These are phyloP conservation scores for Acanthurus leucopareius DNA, from an alignment of 2,797 vertebrate genomes.

Conservation along the genomic window DNA sequence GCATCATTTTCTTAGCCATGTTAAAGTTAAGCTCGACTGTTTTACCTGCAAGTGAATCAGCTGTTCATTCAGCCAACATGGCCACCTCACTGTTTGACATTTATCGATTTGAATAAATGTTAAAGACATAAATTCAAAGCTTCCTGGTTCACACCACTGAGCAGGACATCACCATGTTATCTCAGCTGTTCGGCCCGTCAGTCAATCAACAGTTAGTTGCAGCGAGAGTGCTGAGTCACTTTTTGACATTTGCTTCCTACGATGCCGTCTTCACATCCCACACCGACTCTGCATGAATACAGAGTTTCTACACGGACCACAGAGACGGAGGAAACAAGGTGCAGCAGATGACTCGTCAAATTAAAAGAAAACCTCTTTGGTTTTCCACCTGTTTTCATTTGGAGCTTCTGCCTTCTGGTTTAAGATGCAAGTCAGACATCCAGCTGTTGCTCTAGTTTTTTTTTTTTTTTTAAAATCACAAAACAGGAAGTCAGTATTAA, in stretches of 20 bases:
- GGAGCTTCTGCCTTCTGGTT: not conserved
- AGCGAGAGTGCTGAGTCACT: conserved; percentile 61
- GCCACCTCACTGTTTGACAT: conserved; percentile 42
- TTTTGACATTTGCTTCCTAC: conserved; percentile 51
- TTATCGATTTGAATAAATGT: not conserved
- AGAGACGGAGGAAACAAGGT: not conserved
- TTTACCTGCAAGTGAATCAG: conserved; percentile 16
- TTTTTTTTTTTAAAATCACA: not conserved
- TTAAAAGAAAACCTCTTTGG: not conserved
- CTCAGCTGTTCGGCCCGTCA: not conserved
- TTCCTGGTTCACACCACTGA: not conserved
- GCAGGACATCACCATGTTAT: conserved; percentile 8
- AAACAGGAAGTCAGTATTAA: conserved; percentile 2
- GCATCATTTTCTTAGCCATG: not conserved
- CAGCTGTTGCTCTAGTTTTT: not conserved
- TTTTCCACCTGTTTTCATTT: not conserved
- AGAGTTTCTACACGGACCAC: not conserved
- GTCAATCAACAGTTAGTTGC: conserved; percentile 37
- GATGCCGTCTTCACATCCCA: conserved; percentile 32
- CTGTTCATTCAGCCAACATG: not conserved
- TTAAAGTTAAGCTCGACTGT: not conserved
- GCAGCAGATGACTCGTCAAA: not conserved
- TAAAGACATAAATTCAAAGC: not conserved
- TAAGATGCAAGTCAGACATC: not conserved
- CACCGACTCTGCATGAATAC: conserved; percentile 31